phyloP scores from a whole-genome alignment of 1,140 invertebrate genomes.

The Bombus cullumanus region DNA sequence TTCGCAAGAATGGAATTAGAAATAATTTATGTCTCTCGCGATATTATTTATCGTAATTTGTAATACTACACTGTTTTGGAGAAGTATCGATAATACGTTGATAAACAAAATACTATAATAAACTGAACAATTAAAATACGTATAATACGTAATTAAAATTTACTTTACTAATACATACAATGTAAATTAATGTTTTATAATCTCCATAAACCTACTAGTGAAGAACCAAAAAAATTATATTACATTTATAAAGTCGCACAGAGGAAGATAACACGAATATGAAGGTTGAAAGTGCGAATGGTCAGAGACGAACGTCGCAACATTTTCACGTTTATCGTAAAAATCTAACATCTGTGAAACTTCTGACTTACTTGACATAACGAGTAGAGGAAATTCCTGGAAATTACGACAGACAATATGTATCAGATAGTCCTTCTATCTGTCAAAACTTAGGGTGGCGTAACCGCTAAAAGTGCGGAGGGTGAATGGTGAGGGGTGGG shows the following conservation, averaged over 20 bases:
- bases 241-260: not conserved
- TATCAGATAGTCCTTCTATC: slow-evolving; percentile 34
- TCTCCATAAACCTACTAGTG: not conserved
- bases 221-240: not conserved
- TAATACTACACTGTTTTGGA: not conserved
- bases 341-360: not conserved
- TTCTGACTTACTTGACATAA: not conserved
- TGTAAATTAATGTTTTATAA: not conserved
- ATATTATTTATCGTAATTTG: too few species aligned
- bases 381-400: slow-evolving; percentile 4
- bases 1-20: not conserved
- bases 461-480: not conserved
- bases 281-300: not conserved
- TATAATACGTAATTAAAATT: too few species aligned
- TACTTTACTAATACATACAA: too few species aligned
- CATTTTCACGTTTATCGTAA: not conserved
- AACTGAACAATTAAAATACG: not conserved
- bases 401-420: not conserved
- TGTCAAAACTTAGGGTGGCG: slow-evolving; percentile 20
- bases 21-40: too few species aligned
- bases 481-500: slow-evolving; percentile 24
- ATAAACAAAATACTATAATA: not conserved
- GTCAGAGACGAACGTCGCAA: too few species aligned
- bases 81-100: not conserved
- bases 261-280: not conserved